Conservation (phyloP, 2,113 vertebrate species). For the Pseudorhombus dupliciocellatus region DNA sequence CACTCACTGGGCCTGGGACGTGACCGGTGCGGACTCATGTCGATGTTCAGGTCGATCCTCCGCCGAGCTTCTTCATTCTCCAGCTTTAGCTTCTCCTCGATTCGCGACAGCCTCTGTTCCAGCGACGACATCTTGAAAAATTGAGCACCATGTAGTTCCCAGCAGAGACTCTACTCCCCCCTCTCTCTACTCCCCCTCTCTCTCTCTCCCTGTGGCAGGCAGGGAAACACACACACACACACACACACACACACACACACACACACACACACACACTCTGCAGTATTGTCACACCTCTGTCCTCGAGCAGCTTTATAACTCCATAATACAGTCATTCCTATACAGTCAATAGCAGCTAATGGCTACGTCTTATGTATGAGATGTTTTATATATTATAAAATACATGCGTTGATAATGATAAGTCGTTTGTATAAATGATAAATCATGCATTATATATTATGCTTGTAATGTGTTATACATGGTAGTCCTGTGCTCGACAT, state of each 20-base stretch:
- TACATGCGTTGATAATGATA: no score
- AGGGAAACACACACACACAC: conserved; percentile 1
- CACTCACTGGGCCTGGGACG: conserved; percentile 85
- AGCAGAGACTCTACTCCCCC: conserved; percentile 66
- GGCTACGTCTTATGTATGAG: no score
- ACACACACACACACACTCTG: background rate
- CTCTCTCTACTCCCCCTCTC: conserved; percentile 11
- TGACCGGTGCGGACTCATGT: conserved; percentile 84
- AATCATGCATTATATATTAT: no score
- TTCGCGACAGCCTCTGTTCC: conserved; percentile 86
- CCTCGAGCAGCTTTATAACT: background rate
- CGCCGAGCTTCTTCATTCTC: conserved; percentile 83
- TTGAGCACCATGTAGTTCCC: conserved; percentile 76
- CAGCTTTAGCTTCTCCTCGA: conserved; percentile 86
- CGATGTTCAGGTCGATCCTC: conserved; percentile 85
- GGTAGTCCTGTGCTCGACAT: no score
- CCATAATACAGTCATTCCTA: background rate
- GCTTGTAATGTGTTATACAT: no score
- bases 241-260: background rate
- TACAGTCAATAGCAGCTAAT: background rate
- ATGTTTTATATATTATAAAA: no score
- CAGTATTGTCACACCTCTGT: conserved; percentile 10
- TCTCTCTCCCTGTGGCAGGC: conserved; percentile 35
- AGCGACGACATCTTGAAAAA: conserved; percentile 89
- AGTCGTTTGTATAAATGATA: no score